Conservation (phyloP, 92 coral and sea anemone genomes). For the Parazoanthus darwini region DNA sequence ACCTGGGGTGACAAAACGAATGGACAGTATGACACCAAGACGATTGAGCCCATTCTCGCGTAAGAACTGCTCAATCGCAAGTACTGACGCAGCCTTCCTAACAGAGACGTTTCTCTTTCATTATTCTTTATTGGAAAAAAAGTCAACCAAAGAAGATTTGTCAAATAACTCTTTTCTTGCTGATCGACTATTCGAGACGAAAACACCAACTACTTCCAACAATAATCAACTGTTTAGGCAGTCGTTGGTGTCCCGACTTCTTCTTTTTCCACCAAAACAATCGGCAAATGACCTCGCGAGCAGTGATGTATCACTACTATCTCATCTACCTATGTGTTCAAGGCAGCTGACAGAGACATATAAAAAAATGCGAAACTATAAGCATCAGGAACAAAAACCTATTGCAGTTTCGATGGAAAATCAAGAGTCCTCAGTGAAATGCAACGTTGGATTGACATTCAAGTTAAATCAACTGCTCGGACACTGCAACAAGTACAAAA, state of each 20-base stretch:
- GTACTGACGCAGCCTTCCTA: neutral
- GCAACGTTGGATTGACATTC: constrained; percentile 12
- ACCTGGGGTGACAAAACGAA: neutral
- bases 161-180: neutral
- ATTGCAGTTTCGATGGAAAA: neutral
- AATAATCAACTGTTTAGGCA: neutral
- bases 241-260: neutral
- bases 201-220: neutral
- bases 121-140: neutral
- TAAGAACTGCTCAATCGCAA: neutral
- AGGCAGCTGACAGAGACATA: neutral
- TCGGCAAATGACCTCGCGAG: neutral
- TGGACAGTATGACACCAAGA: neutral
- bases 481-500: neutral
- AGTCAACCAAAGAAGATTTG: neutral
- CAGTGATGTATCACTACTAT: neutral
- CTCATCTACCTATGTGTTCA: neutral
- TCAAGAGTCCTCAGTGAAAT: constrained; percentile 7
- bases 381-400: neutral
- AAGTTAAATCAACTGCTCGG: constrained; percentile 5
- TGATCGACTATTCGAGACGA: neutral
- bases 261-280: constrained; percentile 4
- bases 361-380: neutral
- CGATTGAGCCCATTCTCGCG: neutral
- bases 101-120: neutral